These are phyloP conservation scores for Conops quadrifasciatus DNA, from an alignment of 2,888 invertebrate genomes.

Conservation along the genomic window DNA sequence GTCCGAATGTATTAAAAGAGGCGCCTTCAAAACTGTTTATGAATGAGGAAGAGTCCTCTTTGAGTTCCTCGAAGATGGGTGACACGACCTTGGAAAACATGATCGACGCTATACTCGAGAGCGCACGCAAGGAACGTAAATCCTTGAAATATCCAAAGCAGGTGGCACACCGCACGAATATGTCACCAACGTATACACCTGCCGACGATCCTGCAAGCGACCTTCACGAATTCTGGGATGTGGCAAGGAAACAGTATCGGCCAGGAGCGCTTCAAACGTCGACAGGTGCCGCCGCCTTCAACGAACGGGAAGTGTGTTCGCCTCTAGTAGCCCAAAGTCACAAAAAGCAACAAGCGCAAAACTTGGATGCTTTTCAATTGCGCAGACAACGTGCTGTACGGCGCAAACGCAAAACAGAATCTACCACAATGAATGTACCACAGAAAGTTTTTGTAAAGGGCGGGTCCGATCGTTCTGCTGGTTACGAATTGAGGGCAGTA, in stretches of 20 bases:
- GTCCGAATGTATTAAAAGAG: too few relatives aligned
- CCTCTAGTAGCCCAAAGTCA: constrained; percentile 45
- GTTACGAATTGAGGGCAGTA: background rate
- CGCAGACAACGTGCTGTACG: constrained; percentile 60
- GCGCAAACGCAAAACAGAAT: constrained; percentile 56
- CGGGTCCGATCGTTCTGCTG: background rate
- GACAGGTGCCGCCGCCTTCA: constrained; percentile 26
- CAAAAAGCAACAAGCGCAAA: constrained; percentile 37
- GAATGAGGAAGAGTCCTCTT: constrained; percentile 42
- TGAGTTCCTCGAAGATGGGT: constrained; percentile 62
- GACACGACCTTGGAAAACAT: constrained; percentile 63
- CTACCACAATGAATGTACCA: constrained; percentile 52
- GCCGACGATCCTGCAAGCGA: constrained; percentile 65
- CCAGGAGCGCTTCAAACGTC: background rate
- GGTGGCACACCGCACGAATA: constrained; percentile 22
- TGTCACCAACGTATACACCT: constrained; percentile 62
- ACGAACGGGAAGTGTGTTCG: constrained; percentile 59
- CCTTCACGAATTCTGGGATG: constrained; percentile 62
- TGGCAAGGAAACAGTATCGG: constrained; percentile 8
- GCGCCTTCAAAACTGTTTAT: background rate
- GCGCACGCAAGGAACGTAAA: constrained; percentile 59
- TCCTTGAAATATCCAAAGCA: constrained; percentile 44
- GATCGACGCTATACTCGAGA: constrained; percentile 65
- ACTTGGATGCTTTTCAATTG: constrained; percentile 47
- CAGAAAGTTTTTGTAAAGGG: constrained; percentile 52